Base-by-base conservation (phyloP, 2,888 invertebrate species). In the Drosophila rubida region DNA sequence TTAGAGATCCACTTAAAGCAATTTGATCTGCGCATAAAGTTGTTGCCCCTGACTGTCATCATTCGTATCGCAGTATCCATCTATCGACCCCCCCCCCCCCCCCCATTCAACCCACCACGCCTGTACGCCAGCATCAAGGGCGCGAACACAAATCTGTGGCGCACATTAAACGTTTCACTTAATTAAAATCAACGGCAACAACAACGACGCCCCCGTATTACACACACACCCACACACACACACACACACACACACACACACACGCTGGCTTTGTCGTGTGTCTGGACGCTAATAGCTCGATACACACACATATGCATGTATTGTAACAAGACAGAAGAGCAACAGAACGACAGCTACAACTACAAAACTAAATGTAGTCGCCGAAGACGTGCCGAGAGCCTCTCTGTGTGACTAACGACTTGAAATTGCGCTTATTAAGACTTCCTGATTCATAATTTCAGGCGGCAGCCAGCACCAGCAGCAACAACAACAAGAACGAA, bases 401-500 rank as follows among this genome's bases (percentile, higher is more conserved):
- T 71, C 53, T 58, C 48, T 60, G 49, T 65, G 65, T 62, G 78
- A 88, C 84, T 87, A 87, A 87, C 87, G 80, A 84, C 86, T 75
- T 75, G 75, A 87, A 87, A 87, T 87, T 87, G 87, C 76, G 81
- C 88, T 89, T 87, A 87, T 87, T 87, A 87, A 88, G 88, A 87
- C 87, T 87, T 87, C 87, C 87, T 89, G 89, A 89, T 84, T 81
- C 76, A 78, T 84, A 84, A 88, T 88, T 87, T 82, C 74, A 70
- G 79, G 61, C 84, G 74, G 48, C 63, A 60, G 60, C 30, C 69
- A 65, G 45, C 59, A 76, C 42, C 51, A 39, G 41, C 13, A 64
- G 16, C 41, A 61, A 30, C 55, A 48, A 51, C 45, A 42, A n/a
- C 60, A 41, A 23, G 41, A 5, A 14, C 37, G 44, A 27, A 11